Evolutionary conservation across 2,797 vertebrate genomes (phyloP), one percentile per base, ranked within the genome.

Genomic region (Rhinogobio ventralis): DNA sequence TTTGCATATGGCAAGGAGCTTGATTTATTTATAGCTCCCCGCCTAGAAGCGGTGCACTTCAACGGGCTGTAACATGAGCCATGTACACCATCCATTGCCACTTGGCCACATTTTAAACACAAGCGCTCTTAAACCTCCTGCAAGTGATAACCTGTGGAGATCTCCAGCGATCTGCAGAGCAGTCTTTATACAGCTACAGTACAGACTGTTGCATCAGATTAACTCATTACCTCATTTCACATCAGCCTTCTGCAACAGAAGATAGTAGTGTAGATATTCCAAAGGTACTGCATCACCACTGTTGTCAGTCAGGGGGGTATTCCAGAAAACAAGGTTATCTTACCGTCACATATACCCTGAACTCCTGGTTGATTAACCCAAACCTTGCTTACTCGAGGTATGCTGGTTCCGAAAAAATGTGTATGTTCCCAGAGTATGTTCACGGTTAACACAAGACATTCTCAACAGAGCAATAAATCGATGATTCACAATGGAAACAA

Each of bases 21-120:
- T 77, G 82, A 79, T 81, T 87, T 89, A 88, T 89, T 85, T 81
- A 87, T 89, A 89, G 81, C 77, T 64, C 4, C 2, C 15, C 7
- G 25, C 64, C 51, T 13, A n/a, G 53, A 67, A 62, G 73, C 33
- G 19, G 71, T 64, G 42, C 81, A 53, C 73, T 81, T 83, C 75
- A 62, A 64, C 55, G 10, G 71, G 17, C 39, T 72, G 81, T 78
- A 88, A 89, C 78, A 53, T 79, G 86, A 86, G 85, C 78, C 25
- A n/a, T 39, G 4, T n/a, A 51, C 10, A 77, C 74, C 57, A 8
- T 85, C 77, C 57, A 57, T 30, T 15, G 46, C 30, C 25, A 69
- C 57, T 72, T 49, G 68, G 71, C 51, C 23, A 4, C 7, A 8
- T 64, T 80, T 79, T 76, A 86, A 60, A 67, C 23, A 2, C 46